Conservation (phyloP, 2,888 invertebrate genomes). For the Ctena decussata region DNA sequence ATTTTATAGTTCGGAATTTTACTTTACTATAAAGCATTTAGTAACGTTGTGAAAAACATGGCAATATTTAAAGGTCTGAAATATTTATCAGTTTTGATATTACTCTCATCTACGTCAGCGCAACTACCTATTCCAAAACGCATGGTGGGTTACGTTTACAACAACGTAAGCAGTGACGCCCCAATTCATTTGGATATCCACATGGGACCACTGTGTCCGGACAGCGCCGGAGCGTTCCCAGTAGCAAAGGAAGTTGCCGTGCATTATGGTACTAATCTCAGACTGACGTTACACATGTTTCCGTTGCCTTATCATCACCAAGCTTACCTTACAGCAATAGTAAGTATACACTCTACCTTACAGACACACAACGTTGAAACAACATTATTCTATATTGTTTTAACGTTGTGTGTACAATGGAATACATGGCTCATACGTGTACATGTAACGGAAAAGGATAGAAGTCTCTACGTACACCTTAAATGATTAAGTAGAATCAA, state of each 20-base stretch:
- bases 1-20: too few species aligned
- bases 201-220: slow-evolving; percentile 81
- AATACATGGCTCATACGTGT: too few species aligned
- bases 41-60: too few species aligned
- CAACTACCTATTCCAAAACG: slow-evolving; percentile 72
- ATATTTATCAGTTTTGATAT: not conserved
- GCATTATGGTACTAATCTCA: slow-evolving; percentile 72
- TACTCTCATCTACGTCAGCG: not conserved
- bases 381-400: too few species aligned
- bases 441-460: too few species aligned
- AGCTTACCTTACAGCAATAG: slow-evolving; percentile 76
- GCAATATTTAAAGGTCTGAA: not conserved
- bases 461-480: too few species aligned
- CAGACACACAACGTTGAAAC: too few species aligned
- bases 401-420: too few species aligned
- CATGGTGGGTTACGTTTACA: slow-evolving; percentile 78
- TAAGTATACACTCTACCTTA: too few species aligned
- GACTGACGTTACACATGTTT: slow-evolving; percentile 76
- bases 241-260: slow-evolving; percentile 73
- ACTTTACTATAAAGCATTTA: too few species aligned
- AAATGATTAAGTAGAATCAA: too few species aligned
- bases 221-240: slow-evolving; percentile 74
- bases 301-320: slow-evolving; percentile 83
- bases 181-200: slow-evolving; percentile 77
- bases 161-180: slow-evolving; percentile 60